Base-by-base conservation (phyloP, 2,888 invertebrate species). In the Agrochola macilenta region DNA sequence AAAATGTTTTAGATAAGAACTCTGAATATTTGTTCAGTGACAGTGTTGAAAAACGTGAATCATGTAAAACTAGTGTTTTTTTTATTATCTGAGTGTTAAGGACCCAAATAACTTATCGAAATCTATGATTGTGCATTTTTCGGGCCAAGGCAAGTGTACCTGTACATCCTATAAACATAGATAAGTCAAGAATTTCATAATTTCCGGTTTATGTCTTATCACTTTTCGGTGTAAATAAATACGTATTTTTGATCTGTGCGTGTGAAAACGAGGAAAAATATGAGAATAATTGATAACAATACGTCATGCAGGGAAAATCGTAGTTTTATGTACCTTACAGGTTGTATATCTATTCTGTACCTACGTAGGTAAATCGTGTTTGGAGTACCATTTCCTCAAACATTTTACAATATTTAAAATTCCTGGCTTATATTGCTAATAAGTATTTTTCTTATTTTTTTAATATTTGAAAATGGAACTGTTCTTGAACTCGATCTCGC, bases 1-100 rank as follows among this genome's bases (percentile, higher is more conserved):
- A 85, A 89, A 86, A 85, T 83, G 69, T 52, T 72, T 76, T 78
- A 57, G 82, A 80, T 82, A 80, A 82, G 78, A 63, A 66, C 35
- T 39, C 35, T 61, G 54, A 46, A 69, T 72, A 66, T 35, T 74
- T 60, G 58, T 49, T 39, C 23, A 35, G 79, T 83, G 79, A 69
- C 73, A 85, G 43, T 77, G 74, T 82, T 65, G 61, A 65, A 72
- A 75, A 78, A 77, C 9, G 76, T 88, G 79, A 88, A 72, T 80
- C 79, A 85, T 80, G 14, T 12, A 39, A 52, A 66, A 46, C 30
- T 5, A 65, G 58, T 80, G 72, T 58, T 69, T 49, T 71, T 46
- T 65, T 49, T n/a, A 9, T 23, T 20, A 30, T 1, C 7, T 35
- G 20, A 60, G 17, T 78, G n/a, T 66, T 68, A 23, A 17, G 11